phyloP scores from a whole-genome alignment of 2,888 invertebrate species.

The Digitonthophagus gazella region DNA sequence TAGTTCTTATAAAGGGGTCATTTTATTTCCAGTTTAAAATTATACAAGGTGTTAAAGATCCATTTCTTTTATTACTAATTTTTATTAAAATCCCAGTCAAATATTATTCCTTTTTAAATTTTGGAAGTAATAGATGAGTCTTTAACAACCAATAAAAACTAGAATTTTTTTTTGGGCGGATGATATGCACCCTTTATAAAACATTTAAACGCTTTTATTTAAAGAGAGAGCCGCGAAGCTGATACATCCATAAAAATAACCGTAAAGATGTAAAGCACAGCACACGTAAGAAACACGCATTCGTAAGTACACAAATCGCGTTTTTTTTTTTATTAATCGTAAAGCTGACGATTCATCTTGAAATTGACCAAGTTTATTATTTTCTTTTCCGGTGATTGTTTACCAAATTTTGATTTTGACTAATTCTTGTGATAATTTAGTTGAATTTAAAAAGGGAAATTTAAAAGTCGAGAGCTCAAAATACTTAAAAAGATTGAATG shows the following conservation, averaged over 20 bases:
- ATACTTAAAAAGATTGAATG: neutral
- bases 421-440: neutral
- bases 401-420: neutral
- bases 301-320: neutral
- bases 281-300: neutral
- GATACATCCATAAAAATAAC: too few relatives aligned
- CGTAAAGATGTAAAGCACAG: neutral
- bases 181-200: neutral
- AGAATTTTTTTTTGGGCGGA: neutral
- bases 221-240: neutral
- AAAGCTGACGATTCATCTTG: neutral
- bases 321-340: too few relatives aligned
- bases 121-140: slow-evolving; percentile 10
- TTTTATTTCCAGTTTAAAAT: too few relatives aligned
- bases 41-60: too few relatives aligned
- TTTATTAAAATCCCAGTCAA: too few relatives aligned
- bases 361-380: neutral
- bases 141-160: too few relatives aligned
- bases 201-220: neutral
- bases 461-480: neutral
- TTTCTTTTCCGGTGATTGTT: neutral
- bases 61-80: too few relatives aligned
- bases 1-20: too few relatives aligned
- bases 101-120: too few relatives aligned
- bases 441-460: neutral